Conservation (phyloP, 1,140 invertebrate genomes). For the Camponotus vicinus region DNA sequence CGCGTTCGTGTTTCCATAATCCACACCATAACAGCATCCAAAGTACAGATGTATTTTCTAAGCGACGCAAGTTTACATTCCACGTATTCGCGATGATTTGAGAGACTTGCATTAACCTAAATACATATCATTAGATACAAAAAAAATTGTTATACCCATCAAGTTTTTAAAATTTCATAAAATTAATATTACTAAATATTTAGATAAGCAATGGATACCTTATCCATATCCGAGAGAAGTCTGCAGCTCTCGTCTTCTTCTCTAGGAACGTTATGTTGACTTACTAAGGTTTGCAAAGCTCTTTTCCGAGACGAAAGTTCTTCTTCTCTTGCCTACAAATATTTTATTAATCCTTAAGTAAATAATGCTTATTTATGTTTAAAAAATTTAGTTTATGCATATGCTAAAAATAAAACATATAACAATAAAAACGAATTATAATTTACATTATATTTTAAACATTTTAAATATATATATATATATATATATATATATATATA, state of each 20-base stretch:
- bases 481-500: not conserved
- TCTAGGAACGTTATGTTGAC: slow-evolving; percentile 81
- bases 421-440: not conserved
- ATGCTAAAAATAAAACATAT: too few species aligned
- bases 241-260: slow-evolving; percentile 83
- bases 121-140: slow-evolving; percentile 53
- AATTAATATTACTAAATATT: slow-evolving; percentile 39
- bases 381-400: not conserved
- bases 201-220: slow-evolving; percentile 81
- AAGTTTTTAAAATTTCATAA: not conserved
- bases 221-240: slow-evolving; percentile 85
- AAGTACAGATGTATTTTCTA: slow-evolving; percentile 87
- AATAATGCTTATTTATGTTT: not conserved
- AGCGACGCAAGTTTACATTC: slow-evolving; percentile 88
- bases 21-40: slow-evolving; percentile 88
- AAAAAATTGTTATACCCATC: not conserved
- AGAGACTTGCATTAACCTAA: slow-evolving; percentile 85
- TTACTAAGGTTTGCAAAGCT: slow-evolving; percentile 87
- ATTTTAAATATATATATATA: not conserved
- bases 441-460: not conserved
- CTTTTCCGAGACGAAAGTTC: slow-evolving; percentile 87
- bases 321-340: slow-evolving; percentile 89
- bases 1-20: slow-evolving; percentile 86
- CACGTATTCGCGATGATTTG: slow-evolving; percentile 87
- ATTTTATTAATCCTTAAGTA: slow-evolving; percentile 27